A percentile compares a stretch with the other conserved stretches of the same genome.
Conservation (phyloP, 2,113 vertebrate genomes). For the Peromyscus maniculatus region DNA sequence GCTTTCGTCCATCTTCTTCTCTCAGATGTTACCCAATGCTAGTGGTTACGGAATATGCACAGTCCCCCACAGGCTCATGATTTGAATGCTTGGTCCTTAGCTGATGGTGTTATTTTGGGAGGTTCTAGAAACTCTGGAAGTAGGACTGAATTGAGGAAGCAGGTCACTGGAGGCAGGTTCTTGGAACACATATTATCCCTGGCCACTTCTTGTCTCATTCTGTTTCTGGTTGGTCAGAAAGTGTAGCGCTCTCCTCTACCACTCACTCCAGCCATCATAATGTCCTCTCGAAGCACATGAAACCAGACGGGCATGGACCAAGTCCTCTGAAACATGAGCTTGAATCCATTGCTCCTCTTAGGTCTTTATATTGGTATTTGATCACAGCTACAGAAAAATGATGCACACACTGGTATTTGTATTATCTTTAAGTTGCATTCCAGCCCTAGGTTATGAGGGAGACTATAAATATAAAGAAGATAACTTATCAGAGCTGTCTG, state of each 20-base stretch:
- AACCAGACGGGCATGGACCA: not conserved
- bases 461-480: slow-evolving; percentile 6
- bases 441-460: not conserved
- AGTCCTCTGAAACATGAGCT: not conserved
- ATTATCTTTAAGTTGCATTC: not conserved
- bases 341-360: not conserved
- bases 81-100: not conserved
- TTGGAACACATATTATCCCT: not conserved
- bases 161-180: not conserved
- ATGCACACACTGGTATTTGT: not conserved
- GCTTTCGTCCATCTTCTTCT: not conserved
- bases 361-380: not conserved
- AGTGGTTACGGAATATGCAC: not conserved
- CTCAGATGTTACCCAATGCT: not conserved
- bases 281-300: not conserved
- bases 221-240: not conserved
- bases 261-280: not conserved
- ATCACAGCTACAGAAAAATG: not conserved
- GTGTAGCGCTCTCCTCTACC: not conserved
- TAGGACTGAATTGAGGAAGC: not conserved
- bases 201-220: not conserved
- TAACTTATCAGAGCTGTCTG: not conserved
- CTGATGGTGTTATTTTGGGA: not conserved
- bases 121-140: not conserved
- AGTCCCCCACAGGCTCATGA: not conserved